Conservation (phyloP, 2,113 vertebrate species). For the Sclerurus mexicanus region DNA sequence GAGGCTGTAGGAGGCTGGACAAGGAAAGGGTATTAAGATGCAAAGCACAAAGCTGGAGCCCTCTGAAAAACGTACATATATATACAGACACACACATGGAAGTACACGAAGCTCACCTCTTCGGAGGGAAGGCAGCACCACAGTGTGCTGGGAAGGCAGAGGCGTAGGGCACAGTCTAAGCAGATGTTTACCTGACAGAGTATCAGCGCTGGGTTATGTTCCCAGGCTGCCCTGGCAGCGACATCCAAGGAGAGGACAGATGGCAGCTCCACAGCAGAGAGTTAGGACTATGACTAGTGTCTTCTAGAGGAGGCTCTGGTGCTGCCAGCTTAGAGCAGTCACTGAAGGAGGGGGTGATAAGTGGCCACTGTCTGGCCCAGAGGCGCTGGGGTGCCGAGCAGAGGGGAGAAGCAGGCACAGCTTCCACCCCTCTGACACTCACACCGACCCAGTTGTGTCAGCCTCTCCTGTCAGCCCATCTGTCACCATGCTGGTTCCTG, state of each 20-base stretch:
- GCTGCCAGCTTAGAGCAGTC: neutral
- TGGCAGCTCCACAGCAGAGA: neutral
- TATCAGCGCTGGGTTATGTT: neutral
- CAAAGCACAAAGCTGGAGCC: neutral
- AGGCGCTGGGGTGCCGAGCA: neutral
- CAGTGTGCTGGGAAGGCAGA: neutral
- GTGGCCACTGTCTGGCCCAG: neutral
- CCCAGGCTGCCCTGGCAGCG: neutral
- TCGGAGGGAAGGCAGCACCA: neutral
- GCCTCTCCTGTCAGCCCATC: conserved; percentile 54
- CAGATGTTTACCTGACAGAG: neutral
- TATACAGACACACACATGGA: too few relatives aligned
- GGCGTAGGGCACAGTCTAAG: neutral
- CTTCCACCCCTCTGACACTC: conserved; percentile 20
- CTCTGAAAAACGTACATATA: neutral
- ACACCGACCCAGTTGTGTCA: conserved; percentile 45
- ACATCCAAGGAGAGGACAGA: conserved; percentile 20
- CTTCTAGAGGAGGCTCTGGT: neutral
- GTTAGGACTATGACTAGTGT: neutral
- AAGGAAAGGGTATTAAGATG: neutral
- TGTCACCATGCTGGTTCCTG: conserved; percentile 61
- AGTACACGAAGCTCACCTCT: neutral
- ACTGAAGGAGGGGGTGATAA: neutral
- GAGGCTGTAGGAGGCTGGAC: neutral
- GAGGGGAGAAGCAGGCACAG: neutral